Conservation (phyloP, 2,797 vertebrate species). For the Tangara arthus region DNA sequence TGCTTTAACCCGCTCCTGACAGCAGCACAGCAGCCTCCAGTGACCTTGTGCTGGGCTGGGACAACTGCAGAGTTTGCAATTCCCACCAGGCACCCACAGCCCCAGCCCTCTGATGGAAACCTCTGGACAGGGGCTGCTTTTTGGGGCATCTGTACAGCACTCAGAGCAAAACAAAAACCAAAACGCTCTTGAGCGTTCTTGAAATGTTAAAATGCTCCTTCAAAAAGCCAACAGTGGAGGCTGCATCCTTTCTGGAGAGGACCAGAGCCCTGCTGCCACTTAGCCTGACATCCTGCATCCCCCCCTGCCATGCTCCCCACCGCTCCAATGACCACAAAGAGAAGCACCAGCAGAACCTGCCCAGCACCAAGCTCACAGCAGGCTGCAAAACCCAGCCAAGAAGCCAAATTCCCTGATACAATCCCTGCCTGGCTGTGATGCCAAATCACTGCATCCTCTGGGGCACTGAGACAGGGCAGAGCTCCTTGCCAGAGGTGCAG, state of each 20-base stretch:
- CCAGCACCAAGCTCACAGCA: fast-evolving
- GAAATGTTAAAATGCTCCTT: neutral
- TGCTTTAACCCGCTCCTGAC: slow-evolving; percentile 16
- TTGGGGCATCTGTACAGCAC: neutral
- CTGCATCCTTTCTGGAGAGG: neutral
- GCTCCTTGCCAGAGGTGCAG: neutral
- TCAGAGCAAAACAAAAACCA: neutral
- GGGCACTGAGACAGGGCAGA: neutral
- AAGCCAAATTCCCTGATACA: neutral
- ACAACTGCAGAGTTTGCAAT: neutral
- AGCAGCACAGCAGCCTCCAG: neutral
- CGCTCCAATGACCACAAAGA: fast-evolving
- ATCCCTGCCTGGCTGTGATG: neutral
- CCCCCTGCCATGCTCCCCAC: neutral
- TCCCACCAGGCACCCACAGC: neutral
- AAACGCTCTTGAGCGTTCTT: fast-evolving
- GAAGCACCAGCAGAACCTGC: neutral
- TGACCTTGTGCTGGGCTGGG: neutral
- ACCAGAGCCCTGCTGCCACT: fast-evolving
- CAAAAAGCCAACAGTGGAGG: neutral
- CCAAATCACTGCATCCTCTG: neutral
- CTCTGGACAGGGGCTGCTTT: neutral
- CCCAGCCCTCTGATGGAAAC: neutral
- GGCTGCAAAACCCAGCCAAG: neutral
- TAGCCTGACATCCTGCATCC: neutral